Evolutionary conservation across 1,140 invertebrate species (phyloP), one percentile per base, ranked within the genome.

Genomic region (Meloidogyne hapla): DNA sequence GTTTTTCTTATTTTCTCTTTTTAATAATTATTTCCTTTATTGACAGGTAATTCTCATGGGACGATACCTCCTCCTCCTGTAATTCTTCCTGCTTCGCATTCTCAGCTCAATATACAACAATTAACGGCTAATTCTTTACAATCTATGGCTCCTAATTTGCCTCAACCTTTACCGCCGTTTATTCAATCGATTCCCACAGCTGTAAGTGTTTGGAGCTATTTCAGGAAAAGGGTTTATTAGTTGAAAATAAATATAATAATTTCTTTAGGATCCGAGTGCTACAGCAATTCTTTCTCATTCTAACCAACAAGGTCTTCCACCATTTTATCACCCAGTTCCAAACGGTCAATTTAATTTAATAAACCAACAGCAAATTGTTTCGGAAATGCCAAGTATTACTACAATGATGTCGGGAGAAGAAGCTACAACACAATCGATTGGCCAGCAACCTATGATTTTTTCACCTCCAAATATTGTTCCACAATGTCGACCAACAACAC

Each of bases 381-480:
- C 48, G 18, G 48, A 56, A 56, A 56, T 56, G 48, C 48, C 48
- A 0, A 66, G 64, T 66, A 15, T 15, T 28, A 38, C n/a, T 45
- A 25, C 69, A 13, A 61, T 70, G 8, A n/a, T 56, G 18, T n/a
- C 18, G 18, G 48, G 48, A n/a, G 48, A 56, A 56, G 69, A 71
- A n/a, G 26, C 69, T 4, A 38, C 69, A 69, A 12, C 76, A 64
- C 65, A 18, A 12, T 25, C 71, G 2, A 72, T 28, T 74, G 61
- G 12, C 4, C 74, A 75, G 0, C 38, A 25, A 56, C 77, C 62
- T 42, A 38, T 81, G 28, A 74, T 80, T 26, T 80, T 80, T 56
- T 79, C 79, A 61, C 79, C 79, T 0, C 79, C 79, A 23, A 80
- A 80, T 56, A 71, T 56, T 73, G 70, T 73, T 28, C 70, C 70